A percentile compares a stretch with the other conserved stretches of the same genome.
Conservation (phyloP, 2,888 invertebrate species). For the Xestia rhomboidea region DNA sequence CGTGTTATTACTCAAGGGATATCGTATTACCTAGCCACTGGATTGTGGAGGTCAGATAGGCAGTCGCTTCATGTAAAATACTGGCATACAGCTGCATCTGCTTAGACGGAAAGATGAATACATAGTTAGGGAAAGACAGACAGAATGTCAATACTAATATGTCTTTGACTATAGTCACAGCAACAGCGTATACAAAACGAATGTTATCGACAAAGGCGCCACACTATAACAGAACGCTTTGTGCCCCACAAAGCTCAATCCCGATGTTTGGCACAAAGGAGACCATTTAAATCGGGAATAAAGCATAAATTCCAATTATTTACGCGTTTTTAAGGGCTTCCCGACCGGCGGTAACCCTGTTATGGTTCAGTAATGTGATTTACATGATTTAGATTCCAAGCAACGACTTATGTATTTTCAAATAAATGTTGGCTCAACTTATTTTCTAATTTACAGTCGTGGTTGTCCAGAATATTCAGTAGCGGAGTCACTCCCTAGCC, state of each 20-base stretch:
- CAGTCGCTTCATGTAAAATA: not conserved
- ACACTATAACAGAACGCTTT: constrained; percentile 28
- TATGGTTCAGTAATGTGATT: constrained; percentile 35
- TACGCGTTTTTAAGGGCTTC: constrained; percentile 14
- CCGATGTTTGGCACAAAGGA: constrained; percentile 41
- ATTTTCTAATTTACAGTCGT: not conserved
- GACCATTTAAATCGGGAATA: constrained; percentile 26
- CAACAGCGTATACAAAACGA: constrained; percentile 2
- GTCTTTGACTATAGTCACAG: not conserved
- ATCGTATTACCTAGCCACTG: not conserved
- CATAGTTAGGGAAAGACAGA: not conserved
- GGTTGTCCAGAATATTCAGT: not conserved
- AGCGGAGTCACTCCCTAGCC: no score
- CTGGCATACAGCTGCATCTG: not conserved
- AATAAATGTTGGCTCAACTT: not conserved
- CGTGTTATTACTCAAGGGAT: not conserved
- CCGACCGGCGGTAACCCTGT: constrained; percentile 6
- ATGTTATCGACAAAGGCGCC: constrained; percentile 29
- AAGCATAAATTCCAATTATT: constrained; percentile 47
- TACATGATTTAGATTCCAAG: constrained; percentile 8
- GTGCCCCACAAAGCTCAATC: constrained; percentile 6
- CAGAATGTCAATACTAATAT: not conserved
- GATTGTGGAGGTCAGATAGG: not conserved
- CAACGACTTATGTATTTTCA: not conserved
- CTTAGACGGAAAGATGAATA: not conserved